Evolutionary conservation across 2,797 vertebrate species (phyloP), one percentile per base, ranked within the genome.

Genomic region (Acipenser oxyrinchus): DNA sequence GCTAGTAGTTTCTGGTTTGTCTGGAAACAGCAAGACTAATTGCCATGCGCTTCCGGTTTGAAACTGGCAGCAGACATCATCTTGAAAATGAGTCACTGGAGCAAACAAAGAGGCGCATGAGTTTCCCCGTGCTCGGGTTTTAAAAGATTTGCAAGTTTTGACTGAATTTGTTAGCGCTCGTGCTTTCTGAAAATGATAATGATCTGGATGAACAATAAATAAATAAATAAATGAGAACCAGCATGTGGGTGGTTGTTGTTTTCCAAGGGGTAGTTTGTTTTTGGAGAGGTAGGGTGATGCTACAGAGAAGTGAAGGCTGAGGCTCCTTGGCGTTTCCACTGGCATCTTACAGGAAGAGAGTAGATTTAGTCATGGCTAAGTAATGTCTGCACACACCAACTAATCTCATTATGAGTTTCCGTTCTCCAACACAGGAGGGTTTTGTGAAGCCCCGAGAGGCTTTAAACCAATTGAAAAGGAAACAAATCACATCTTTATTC

Each of bases 341-440:
- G 89, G 83, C 79, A 77, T 72, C 75, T 74, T 91, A 90, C 92
- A 94, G 93, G 93, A 95, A 96, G 93, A 89, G 90, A 90, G 88
- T 85, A 87, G 88, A 88, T 94, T 92, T 92, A 94, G 92, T 95
- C 94, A 94, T 86, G 89, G 90, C 91, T 92, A 91, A 95, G 91
- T 93, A 92, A 94, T 92, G 93, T 95, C 94, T 94, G 90, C 92
- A 84, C 85, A 89, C 91, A 94, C 88, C 92, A 89, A 91, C 91
- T 94, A 95, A 96, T 96, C 93, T 93, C 92, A 95, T 96, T 94
- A 94, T 90, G 92, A 92, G 91, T 95, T 96, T 97, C 94, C 93
- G 91, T 90, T 90, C 88, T 82, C 85, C 85, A 71, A 92, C 91
- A 96, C 91, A 91, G 93, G 86, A 86, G 81, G 88, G 88, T 89